These are phyloP conservation scores for Carduelis carduelis DNA, from an alignment of 2,797 vertebrate genomes.

Conservation along the genomic window DNA sequence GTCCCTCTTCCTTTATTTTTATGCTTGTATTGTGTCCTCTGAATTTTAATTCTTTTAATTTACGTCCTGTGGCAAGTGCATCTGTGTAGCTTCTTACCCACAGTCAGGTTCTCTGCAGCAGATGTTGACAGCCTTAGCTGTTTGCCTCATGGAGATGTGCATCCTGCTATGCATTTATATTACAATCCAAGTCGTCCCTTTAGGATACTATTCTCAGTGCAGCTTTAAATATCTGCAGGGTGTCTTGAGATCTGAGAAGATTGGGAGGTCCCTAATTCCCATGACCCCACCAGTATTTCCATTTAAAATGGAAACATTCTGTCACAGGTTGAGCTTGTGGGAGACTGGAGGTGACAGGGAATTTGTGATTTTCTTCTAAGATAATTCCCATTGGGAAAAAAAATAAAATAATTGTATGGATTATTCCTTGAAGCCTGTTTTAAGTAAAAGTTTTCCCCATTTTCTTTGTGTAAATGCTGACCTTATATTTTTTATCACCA, in stretches of 20 bases:
- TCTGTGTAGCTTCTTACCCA: background rate
- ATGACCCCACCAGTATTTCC: background rate
- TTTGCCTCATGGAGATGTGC: background rate
- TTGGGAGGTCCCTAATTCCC: background rate
- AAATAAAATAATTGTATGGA: background rate
- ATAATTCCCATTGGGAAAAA: background rate
- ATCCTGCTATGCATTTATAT: background rate
- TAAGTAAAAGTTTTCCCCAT: fast-evolving
- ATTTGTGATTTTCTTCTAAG: background rate
- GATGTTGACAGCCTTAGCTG: background rate
- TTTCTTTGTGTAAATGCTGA: background rate
- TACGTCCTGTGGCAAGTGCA: background rate
- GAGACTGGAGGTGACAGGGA: background rate
- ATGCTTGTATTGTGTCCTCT: background rate
- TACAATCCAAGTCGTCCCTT: background rate
- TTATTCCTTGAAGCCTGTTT: background rate
- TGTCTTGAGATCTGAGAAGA: background rate
- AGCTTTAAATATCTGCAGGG: background rate
- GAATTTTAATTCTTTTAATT: background rate
- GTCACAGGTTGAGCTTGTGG: background rate
- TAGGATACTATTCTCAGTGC: background rate
- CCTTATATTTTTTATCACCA: fast-evolving
- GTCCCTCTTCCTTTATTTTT: background rate
- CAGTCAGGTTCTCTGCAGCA: background rate
- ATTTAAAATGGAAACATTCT: background rate